Percentiles rank a stretch among this genome's conserved stretches.
Evolutionary conservation across 64 coral and sea anemone genomes (phyloP).

Genomic region (Pocillopora verrucosa): DNA sequence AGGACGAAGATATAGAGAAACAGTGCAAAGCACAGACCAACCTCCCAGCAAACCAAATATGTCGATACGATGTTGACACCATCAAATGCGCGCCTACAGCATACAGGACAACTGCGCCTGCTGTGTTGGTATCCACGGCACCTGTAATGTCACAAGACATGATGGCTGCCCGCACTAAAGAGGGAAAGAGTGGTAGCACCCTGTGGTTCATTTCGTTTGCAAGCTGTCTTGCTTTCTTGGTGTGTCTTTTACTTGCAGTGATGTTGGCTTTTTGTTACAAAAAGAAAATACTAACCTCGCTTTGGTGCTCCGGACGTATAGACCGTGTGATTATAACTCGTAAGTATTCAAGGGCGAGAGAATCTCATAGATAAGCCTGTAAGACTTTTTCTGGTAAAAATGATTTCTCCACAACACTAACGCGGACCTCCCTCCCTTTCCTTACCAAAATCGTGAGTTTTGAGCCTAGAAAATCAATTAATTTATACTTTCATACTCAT

Average conservation of each 20-base stretch:
- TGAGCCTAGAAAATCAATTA: too few relatives aligned
- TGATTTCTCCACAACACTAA: too few relatives aligned
- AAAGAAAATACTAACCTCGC: neutral
- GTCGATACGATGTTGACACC: conserved; percentile 64
- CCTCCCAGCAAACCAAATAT: conserved; percentile 59
- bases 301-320: neutral
- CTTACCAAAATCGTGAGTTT: too few relatives aligned
- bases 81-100: conserved; percentile 15
- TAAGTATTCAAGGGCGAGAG: neutral
- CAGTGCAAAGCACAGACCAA: conserved; percentile 56
- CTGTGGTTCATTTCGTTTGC: neutral
- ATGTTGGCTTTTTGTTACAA: neutral
- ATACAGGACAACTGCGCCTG: neutral
- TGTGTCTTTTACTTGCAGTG: neutral
- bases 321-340: neutral
- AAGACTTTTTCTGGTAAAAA: too few relatives aligned
- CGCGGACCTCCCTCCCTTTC: too few relatives aligned
- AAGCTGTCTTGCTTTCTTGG: neutral
- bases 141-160: neutral
- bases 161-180: neutral
- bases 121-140: neutral
- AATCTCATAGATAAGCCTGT: too few relatives aligned
- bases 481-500: too few relatives aligned
- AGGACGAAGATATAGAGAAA: conserved; percentile 34
- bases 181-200: neutral